Base-by-base conservation (phyloP, 2,888 invertebrate species). In the Cheilosia scutellata region DNA sequence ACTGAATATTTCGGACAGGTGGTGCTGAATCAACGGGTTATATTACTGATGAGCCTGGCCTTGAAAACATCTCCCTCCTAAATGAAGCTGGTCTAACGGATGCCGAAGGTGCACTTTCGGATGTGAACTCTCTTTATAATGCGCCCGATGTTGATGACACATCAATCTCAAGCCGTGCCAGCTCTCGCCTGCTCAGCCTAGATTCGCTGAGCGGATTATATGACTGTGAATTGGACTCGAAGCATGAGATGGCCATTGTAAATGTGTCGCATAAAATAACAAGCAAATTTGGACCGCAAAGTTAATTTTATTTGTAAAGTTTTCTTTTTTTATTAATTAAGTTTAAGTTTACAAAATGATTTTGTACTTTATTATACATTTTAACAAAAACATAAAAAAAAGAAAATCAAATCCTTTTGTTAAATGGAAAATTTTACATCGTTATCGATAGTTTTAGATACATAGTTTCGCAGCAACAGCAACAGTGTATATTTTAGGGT, bases 21-120 rank as follows among this genome's bases (percentile, higher is more conserved):
- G 94, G 94, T 60, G 94, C 94, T 0, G 95, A 95, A 90, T 96
- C 96, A 87, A 96, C 96, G 1, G 96, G 96, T 31, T 97, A 97
- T 91, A 96, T 96, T n/a, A 97, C 96, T 0, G 97, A 97, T 92
- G 97, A 97, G 92, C 96, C 96, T 0, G 96, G 96, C 16, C 93
- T 97, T 11, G 97, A 97, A 92, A 97, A 97, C 92, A 95, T 96
- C 63, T 97, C 97, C 49, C 95, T 97, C 94, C 92, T 97, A 20
- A 96, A 97, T 92, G 97, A 97, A 92, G 96, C 96, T 25, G 97
- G 97, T 7, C 94, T 97, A 55, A 97, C 97, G 1, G 97, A 97
- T 93, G 97, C 96, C 9, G 97, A 97, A 93, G 97, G 96, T 78
- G 97, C 97, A 31, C 93, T 97, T 80, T 97, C 97, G 89, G 97